A percentile compares a stretch with the other conserved stretches of the same genome.
phyloP scores from a whole-genome alignment of 2,113 vertebrate genomes.

The Manacus vitellinus region DNA sequence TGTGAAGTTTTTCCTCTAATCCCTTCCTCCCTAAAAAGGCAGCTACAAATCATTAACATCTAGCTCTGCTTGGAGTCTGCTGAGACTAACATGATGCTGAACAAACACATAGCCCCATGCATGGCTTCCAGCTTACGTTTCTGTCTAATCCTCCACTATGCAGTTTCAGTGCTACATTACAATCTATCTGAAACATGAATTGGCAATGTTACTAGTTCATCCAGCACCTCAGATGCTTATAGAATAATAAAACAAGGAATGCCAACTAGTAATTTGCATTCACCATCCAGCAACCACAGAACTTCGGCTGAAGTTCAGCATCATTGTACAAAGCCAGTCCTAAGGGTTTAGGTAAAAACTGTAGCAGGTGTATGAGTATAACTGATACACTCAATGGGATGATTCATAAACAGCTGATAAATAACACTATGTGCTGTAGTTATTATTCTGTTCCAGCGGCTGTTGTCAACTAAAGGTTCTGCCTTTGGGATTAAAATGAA shows the following conservation, averaged over 20 bases:
- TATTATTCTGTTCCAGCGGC: background rate
- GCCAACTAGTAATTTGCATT: background rate
- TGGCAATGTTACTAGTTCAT: background rate
- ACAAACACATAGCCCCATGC: background rate
- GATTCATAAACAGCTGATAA: background rate
- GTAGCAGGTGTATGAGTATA: background rate
- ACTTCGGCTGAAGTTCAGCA: background rate
- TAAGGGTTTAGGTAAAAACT: background rate
- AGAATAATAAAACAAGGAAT: background rate
- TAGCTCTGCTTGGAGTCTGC: background rate
- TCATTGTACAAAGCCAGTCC: background rate
- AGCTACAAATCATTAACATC: background rate
- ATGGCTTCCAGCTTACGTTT: background rate
- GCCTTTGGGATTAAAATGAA: background rate
- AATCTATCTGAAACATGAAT: background rate
- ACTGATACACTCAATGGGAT: background rate
- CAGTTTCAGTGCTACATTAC: background rate
- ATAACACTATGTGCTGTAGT: background rate
- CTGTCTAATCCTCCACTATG: background rate
- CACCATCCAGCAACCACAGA: background rate
- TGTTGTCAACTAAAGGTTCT: background rate
- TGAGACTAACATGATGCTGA: rapidly evolving
- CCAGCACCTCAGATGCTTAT: background rate
- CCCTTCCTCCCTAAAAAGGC: background rate
- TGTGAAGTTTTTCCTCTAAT: background rate